These are phyloP conservation scores for Pseudopipra pipra DNA, from an alignment of 2,113 vertebrate genomes.

Conservation along the genomic window DNA sequence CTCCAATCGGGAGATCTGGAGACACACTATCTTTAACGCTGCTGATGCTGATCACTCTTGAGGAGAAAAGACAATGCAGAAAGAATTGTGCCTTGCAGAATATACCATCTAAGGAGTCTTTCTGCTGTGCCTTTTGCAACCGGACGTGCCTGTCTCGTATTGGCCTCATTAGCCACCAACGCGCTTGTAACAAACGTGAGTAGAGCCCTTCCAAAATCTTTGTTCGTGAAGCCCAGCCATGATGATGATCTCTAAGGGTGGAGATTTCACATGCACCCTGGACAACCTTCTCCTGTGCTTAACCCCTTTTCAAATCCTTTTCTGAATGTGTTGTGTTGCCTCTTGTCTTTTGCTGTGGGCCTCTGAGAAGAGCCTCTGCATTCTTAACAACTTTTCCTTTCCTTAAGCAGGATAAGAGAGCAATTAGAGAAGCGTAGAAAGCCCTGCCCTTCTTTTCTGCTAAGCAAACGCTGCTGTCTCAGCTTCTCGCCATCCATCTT, in stretches of 20 bases:
- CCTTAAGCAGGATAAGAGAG: not conserved
- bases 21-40: no score
- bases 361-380: not conserved
- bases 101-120: no score
- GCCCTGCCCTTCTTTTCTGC: not conserved
- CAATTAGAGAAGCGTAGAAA: not conserved
- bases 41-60: no score
- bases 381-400: not conserved
- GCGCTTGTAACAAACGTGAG: no score
- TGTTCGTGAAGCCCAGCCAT: no score
- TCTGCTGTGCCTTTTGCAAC: no score
- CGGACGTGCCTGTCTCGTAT: no score
- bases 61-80: no score
- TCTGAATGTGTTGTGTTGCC: not conserved
- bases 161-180: no score
- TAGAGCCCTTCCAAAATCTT: no score
- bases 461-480: not conserved
- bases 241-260: not conserved
- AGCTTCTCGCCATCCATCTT: not conserved
- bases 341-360: not conserved
- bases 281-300: not conserved
- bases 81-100: no score
- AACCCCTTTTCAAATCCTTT: not conserved
- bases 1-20: no score
- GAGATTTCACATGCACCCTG: not conserved